Evolutionary conservation across 2,113 vertebrate genomes (phyloP), one percentile per base, ranked within the genome.

Genomic region (Ivindomyrus marchei): DNA sequence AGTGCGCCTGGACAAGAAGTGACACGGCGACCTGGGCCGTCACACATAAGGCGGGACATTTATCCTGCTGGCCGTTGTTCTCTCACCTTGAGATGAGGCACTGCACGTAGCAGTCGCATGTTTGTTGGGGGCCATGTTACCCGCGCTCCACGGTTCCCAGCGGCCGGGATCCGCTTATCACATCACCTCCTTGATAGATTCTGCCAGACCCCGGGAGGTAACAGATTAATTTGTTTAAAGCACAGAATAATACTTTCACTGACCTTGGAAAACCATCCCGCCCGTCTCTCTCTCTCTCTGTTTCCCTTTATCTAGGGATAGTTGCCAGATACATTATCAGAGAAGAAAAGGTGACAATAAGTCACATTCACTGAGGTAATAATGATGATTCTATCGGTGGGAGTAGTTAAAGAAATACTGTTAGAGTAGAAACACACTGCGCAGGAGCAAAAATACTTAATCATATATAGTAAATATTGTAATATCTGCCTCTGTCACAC

Each of bases 211-310:
- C 94, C 94, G 92, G 92, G 92, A 94, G 94, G 92, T 93, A 94
- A 94, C 91, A 92, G 93, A 95, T 94, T 94, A 92, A 95, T 96
- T 94, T 94, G 94, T 94, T 94, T 94, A 94, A 95, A 94, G 90
- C 92, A 91, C 93, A 89, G 91, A 90, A 92, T 88, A 92, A 92
- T 91, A 93, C 92, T 92, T 92, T 89, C 42, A 87, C 91, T 92
- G 93, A 95, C 95, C 94, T 95, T 95, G 94, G 93, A 89, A 89
- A 89, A 31, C 19, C 45, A 15, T 70, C 45, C 31, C 13, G 4
- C 31, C 50, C 1, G 47, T 27, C 31, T 87, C 47, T 87, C 47
- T 87, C 47, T 87, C 47, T 53, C 50, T 87, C 85, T 53, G 45
- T 86, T 87, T 52, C 31, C 47, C 50, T 52, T 21, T 87, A 87